Evolutionary conservation across 1,140 invertebrate genomes (phyloP).

Genomic region (Acromyrmex charruanus): DNA sequence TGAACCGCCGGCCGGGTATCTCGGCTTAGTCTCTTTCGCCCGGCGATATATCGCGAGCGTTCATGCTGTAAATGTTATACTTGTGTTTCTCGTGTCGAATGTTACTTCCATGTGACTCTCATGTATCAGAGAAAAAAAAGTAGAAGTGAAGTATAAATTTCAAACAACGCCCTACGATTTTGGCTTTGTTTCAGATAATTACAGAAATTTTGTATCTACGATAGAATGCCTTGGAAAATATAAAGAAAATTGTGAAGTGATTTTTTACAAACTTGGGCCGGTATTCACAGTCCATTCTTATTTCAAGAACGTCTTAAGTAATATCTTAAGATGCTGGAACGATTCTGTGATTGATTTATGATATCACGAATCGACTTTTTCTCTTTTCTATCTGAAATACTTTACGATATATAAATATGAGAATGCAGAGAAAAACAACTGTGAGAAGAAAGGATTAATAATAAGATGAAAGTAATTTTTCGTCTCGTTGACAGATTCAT

Average conservation of each 20-base stretch:
- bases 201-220: not conserved
- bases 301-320: too few relatives aligned
- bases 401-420: not conserved
- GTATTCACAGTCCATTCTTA: too few relatives aligned
- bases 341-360: too few relatives aligned
- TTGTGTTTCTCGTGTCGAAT: not conserved
- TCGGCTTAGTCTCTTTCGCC: constrained; percentile 48
- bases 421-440: not conserved
- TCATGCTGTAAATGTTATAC: not conserved
- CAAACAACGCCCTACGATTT: not conserved
- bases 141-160: constrained; percentile 8
- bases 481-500: not conserved
- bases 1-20: constrained; percentile 40
- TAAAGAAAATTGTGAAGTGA: not conserved
- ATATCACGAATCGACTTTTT: not conserved
- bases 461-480: constrained; percentile 5
- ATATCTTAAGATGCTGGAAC: too few relatives aligned
- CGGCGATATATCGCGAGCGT: constrained; percentile 36
- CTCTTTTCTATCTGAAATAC: not conserved
- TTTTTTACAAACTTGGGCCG: not conserved
- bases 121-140: not conserved
- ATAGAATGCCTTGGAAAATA: not conserved
- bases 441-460: not conserved
- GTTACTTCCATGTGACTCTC: not conserved
- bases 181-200: not conserved